Conservation (phyloP, 2,888 invertebrate genomes). For the Fragum whitleyi region DNA sequence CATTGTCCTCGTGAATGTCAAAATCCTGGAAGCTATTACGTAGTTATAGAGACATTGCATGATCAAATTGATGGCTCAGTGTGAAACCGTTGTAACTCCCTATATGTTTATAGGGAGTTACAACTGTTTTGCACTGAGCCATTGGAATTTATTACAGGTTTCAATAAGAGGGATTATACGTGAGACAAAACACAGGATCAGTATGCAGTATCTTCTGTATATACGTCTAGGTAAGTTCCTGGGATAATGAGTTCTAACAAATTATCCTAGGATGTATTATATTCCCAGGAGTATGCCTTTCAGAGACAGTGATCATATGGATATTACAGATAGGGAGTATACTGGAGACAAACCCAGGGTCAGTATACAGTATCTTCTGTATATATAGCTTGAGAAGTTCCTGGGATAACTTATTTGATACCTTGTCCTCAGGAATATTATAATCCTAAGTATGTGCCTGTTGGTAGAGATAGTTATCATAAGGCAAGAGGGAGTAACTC, state of each 20-base stretch:
- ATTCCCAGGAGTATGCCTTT: conserved; percentile 87
- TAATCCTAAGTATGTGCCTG: conserved; percentile 87
- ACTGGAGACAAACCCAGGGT: too few species aligned
- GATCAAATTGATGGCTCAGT: too few species aligned
- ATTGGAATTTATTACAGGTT: too few species aligned
- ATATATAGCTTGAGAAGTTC: too few species aligned
- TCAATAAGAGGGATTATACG: conserved; percentile 93
- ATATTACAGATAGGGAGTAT: conserved; percentile 87
- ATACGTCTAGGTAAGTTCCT: conserved; percentile 90
- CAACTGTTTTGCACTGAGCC: too few species aligned
- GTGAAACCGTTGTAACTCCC: too few species aligned
- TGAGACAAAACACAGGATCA: conserved; percentile 90
- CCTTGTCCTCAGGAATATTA: conserved; percentile 88
- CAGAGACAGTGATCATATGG: conserved; percentile 90
- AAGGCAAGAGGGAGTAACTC: conserved; percentile 90
- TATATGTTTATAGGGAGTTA: too few species aligned
- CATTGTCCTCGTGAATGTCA: conserved; percentile 87
- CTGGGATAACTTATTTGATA: too few species aligned
- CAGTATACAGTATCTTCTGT: neutral
- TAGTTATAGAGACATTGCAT: too few species aligned
- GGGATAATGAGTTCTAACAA: neutral
- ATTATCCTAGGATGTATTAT: conserved; percentile 78
- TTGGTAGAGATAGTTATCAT: conserved; percentile 88
- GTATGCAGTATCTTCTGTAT: conserved; percentile 93
- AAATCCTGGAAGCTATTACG: conserved; percentile 87